Evolutionary conservation across 2,797 vertebrate genomes (phyloP), one percentile per base, ranked within the genome.

Genomic region (Gambelia wislizenii): DNA sequence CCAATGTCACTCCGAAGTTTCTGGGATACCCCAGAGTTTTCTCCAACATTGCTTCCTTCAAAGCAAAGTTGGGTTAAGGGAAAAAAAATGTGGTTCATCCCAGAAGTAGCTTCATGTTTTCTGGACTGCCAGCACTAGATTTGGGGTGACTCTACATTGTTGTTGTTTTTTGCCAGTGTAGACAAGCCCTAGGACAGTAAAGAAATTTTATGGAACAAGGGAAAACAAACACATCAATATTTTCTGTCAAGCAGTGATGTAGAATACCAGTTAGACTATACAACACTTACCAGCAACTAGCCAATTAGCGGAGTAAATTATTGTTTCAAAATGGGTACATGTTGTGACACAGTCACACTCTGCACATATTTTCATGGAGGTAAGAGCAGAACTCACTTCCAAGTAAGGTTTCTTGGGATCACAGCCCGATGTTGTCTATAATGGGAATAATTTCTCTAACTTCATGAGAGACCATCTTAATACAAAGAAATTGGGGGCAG

Each of bases 401-500:
- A 77, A 86, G 74, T 27, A 78, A n/a, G 25, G 7, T 4, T 69
- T 33, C 64, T 84, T 36, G 39, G 44, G 61, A 70, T 30, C 13
- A 22, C 14, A 70, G 47, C n/a, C 42, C 49, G 84, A 18, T 44
- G 64, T 1, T 77, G 27, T 36, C 25, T 20, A 42, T 33, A 61
- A n/a, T 61, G 25, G 27, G 54, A 77, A 18, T 30, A 27, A 16
- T 20, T 49, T 67, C 64, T 76, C 42, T 16, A 6, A 22, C 56
- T 59, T 59, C 56, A 59, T 22, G 56, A 20, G 20, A 84, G 33
- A 22, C 52, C 33, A 47, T 69, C 39, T 25, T 39, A 6, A 76
- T n/a, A 59, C 78, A 42, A 93, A 92, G 69, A 70, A 87, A 39
- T 84, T 84, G 90, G 81, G 16, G 42, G 16, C 36, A 36, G 12